A percentile compares a stretch with the other conserved stretches of the same genome.
Conservation (phyloP, 2,888 invertebrate species). For the Lomographa bimaculata region DNA sequence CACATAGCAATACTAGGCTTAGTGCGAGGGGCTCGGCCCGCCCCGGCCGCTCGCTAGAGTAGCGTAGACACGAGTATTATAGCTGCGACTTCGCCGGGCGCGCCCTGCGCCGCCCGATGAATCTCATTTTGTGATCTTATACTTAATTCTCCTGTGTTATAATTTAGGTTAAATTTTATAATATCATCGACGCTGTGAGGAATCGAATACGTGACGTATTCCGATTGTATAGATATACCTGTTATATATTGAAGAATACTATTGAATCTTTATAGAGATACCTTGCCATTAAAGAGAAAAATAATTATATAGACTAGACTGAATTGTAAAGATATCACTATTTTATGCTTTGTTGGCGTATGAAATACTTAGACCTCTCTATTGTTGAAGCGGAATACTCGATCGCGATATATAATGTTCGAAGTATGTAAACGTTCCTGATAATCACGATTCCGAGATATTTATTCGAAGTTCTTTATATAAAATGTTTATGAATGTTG, state of each 20-base stretch:
- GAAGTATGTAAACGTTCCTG: slow-evolving; percentile 67
- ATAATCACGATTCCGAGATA: slow-evolving; percentile 63
- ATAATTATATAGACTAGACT: slow-evolving; percentile 83
- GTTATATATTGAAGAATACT: slow-evolving; percentile 80
- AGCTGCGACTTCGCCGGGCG: slow-evolving; percentile 80
- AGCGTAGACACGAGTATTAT: slow-evolving; percentile 78
- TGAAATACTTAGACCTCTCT: slow-evolving; percentile 68
- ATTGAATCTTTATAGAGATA: slow-evolving; percentile 83
- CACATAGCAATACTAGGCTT: slow-evolving; percentile 81
- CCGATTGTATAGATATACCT: slow-evolving; percentile 78
- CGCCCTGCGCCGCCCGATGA: slow-evolving; percentile 73
- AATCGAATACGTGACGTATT: slow-evolving; percentile 77
- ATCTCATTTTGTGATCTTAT: slow-evolving; percentile 84
- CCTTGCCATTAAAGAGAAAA: slow-evolving; percentile 81
- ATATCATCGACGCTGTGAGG: slow-evolving; percentile 83
- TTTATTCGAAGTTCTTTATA: slow-evolving; percentile 68
- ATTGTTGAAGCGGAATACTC: slow-evolving; percentile 71
- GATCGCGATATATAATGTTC: slow-evolving; percentile 57
- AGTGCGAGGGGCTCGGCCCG: slow-evolving; percentile 62
- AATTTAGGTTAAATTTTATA: slow-evolving; percentile 84
- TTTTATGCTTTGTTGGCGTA: slow-evolving; percentile 83
- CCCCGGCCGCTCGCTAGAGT: slow-evolving; percentile 71
- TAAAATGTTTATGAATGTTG: slow-evolving; percentile 57
- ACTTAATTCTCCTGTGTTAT: slow-evolving; percentile 84
- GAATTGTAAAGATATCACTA: slow-evolving; percentile 83